These are phyloP conservation scores for Scartelaos histophorus DNA, from an alignment of 2,113 vertebrate species.

Conservation along the genomic window DNA sequence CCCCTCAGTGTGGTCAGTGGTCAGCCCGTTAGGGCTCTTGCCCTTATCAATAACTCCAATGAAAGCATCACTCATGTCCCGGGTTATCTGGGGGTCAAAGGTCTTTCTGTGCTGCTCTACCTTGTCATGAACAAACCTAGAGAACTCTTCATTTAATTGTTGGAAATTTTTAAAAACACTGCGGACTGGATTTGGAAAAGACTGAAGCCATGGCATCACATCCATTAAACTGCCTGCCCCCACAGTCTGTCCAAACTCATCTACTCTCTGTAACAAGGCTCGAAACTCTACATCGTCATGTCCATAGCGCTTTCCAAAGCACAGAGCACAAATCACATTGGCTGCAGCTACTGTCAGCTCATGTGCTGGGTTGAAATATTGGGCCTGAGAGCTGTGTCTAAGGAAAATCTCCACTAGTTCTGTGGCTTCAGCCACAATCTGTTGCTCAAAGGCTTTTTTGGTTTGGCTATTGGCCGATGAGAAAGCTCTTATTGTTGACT, in stretches of 20 bases:
- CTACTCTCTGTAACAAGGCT: slow-evolving; percentile 66
- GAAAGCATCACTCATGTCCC: slow-evolving; percentile 79
- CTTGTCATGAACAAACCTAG: slow-evolving; percentile 74
- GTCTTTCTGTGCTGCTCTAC: slow-evolving; percentile 76
- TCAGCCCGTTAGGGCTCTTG: slow-evolving; percentile 49
- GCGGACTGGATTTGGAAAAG: slow-evolving; percentile 83
- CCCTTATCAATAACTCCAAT: slow-evolving; percentile 60
- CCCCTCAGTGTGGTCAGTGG: slow-evolving; percentile 63
- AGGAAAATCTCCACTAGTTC: slow-evolving; percentile 74
- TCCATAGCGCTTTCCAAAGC: slow-evolving; percentile 82
- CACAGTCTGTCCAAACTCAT: slow-evolving; percentile 79
- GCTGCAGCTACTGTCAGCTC: slow-evolving; percentile 79
- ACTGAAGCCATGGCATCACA: slow-evolving; percentile 83
- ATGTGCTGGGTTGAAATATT: slow-evolving; percentile 72
- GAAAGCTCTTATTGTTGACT: slow-evolving; percentile 79
- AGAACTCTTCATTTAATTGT: slow-evolving; percentile 76
- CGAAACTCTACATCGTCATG: slow-evolving; percentile 80
- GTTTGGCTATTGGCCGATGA: slow-evolving; percentile 73
- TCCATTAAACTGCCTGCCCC: slow-evolving; percentile 85
- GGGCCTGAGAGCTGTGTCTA: slow-evolving; percentile 38
- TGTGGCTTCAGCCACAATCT: slow-evolving; percentile 77
- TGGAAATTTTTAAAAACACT: slow-evolving; percentile 77
- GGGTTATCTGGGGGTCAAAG: slow-evolving; percentile 60
- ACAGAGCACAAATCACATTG: slow-evolving; percentile 82
- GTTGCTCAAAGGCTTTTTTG: slow-evolving; percentile 76